phyloP scores from a whole-genome alignment of 2,113 vertebrate genomes.

The Chamaetylas fuelleborni region DNA sequence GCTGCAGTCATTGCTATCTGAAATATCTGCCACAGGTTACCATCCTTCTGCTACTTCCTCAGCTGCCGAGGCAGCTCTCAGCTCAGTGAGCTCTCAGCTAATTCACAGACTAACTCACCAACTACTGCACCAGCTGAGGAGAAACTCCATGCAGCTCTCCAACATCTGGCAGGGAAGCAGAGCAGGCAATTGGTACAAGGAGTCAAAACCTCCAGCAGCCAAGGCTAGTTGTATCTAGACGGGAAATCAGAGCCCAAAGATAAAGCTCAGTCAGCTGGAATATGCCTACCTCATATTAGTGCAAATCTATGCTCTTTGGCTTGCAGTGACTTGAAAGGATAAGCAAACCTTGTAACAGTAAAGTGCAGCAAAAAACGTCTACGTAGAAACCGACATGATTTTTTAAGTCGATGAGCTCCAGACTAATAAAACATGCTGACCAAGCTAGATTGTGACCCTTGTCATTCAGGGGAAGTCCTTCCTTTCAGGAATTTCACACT shows the following conservation, averaged over 20 bases:
- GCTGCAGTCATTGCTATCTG: background rate
- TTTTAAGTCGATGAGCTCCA: background rate
- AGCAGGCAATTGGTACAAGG: background rate
- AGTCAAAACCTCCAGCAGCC: background rate
- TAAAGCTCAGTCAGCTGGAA: background rate
- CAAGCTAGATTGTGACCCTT: background rate
- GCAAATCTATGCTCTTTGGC: slow-evolving; percentile 33
- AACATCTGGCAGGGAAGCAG: background rate
- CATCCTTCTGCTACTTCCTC: background rate
- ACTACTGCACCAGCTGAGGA: background rate
- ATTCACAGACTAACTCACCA: background rate
- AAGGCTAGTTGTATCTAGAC: background rate
- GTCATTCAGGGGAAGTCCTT: background rate
- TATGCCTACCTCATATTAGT: background rate
- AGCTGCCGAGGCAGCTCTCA: accelerated
- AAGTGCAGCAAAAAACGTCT: slow-evolving; percentile 64
- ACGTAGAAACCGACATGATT: background rate
- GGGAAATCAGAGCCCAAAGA: background rate
- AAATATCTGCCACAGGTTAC: background rate
- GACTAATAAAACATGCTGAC: background rate
- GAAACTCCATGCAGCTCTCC: background rate
- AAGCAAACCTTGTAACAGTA: slow-evolving; percentile 57
- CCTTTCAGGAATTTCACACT: background rate
- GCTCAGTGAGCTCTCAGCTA: background rate
- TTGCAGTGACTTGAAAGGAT: slow-evolving; percentile 56